Evolutionary conservation across 1,140 invertebrate genomes (phyloP).

Genomic region (Acromyrmex charruanus): DNA sequence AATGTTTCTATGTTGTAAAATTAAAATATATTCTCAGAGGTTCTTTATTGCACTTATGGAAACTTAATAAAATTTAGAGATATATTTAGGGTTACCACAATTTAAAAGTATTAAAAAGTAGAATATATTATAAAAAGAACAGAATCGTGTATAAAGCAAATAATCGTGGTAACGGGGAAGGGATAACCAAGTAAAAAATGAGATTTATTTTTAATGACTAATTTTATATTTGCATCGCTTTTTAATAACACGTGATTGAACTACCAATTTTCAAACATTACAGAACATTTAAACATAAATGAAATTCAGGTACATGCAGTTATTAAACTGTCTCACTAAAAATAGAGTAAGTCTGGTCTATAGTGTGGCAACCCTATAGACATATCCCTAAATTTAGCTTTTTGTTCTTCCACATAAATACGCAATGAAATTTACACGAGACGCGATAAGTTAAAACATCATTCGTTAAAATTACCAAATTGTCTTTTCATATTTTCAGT

Average conservation of each 20-base stretch:
- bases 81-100: constrained; percentile 42
- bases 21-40: constrained; percentile 19
- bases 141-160: not conserved
- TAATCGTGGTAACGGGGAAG: not conserved
- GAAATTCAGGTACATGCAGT: constrained; percentile 32
- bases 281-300: constrained; percentile 33
- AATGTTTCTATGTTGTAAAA: constrained; percentile 6
- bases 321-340: constrained; percentile 10
- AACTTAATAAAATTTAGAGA: constrained; percentile 27
- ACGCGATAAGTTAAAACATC: not conserved
- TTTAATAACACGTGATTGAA: constrained; percentile 33
- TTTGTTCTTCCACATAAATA: constrained; percentile 20
- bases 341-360: not conserved
- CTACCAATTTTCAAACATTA: constrained; percentile 20
- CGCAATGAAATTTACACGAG: constrained; percentile 19
- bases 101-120: not conserved
- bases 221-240: constrained; percentile 23
- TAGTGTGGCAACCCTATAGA: constrained; percentile 25
- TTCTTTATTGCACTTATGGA: not conserved
- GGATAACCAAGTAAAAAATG: constrained; percentile 13
- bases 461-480: constrained; percentile 36
- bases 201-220: constrained; percentile 24
- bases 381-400: constrained; percentile 26
- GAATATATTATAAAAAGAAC: not conserved
- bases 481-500: not conserved